Conservation (phyloP, 1,140 invertebrate species). For the Achroia grisella region DNA sequence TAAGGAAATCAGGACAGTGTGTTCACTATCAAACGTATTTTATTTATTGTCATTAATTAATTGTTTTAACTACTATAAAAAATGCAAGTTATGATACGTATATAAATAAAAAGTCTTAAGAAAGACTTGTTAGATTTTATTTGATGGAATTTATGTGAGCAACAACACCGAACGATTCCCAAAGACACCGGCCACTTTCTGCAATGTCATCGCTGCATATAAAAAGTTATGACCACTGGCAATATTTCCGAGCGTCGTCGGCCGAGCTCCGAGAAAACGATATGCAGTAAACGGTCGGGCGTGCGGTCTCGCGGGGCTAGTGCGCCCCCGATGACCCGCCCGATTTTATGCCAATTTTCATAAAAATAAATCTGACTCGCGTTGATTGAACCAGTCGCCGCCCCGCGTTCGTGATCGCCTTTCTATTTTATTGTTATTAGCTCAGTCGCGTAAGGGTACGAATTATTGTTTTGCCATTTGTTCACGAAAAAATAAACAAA, state of each 20-base stretch:
- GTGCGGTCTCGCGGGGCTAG: constrained; percentile 64
- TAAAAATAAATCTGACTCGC: constrained; percentile 70
- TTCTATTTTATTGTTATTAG: constrained; percentile 73
- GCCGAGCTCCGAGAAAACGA: constrained; percentile 49
- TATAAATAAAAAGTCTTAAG: no score
- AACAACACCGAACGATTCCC: constrained; percentile 30
- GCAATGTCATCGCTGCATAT: constrained; percentile 71
- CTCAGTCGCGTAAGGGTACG: constrained; percentile 59
- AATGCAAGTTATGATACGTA: no score
- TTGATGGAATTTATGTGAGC: neutral
- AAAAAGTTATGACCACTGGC: constrained; percentile 70
- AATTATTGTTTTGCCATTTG: constrained; percentile 70
- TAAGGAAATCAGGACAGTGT: no score
- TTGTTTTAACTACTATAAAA: no score
- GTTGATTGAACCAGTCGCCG: constrained; percentile 70
- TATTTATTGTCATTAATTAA: no score
- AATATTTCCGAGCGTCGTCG: constrained; percentile 61
- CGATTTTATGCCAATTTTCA: constrained; percentile 72
- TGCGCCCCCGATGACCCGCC: constrained; percentile 54
- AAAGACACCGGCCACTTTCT: constrained; percentile 48
- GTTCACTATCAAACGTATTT: no score
- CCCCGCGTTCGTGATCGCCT: constrained; percentile 52
- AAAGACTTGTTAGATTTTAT: no score
- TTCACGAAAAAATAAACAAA: constrained; percentile 42
- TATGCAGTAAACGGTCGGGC: constrained; percentile 69